These are phyloP conservation scores for Catharus ustulatus DNA, from an alignment of 2,797 vertebrate genomes.

Conservation along the genomic window DNA sequence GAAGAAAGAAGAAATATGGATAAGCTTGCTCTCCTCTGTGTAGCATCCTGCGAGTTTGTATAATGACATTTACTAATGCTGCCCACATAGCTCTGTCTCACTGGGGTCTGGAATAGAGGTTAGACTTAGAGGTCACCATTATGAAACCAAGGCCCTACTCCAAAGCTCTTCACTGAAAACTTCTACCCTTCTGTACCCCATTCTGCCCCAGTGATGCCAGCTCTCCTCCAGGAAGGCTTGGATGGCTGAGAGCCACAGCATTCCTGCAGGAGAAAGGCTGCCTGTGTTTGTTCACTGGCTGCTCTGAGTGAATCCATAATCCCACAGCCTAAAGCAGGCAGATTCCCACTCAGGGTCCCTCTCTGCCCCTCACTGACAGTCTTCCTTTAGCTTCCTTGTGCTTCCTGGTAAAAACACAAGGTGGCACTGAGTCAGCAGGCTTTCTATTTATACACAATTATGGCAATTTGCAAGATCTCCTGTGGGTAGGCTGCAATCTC, in stretches of 20 bases:
- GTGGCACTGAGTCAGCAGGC: conserved; percentile 63
- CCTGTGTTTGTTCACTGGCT: background rate
- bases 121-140: background rate
- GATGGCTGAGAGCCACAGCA: background rate
- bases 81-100: conserved; percentile 14
- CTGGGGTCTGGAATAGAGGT: background rate
- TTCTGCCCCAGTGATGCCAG: background rate
- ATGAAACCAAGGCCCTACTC: background rate
- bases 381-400: conserved; percentile 20
- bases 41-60: background rate
- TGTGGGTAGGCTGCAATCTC: background rate
- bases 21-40: background rate
- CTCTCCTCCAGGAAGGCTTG: background rate
- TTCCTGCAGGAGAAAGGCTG: background rate
- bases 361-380: background rate
- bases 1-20: background rate
- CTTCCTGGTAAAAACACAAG: conserved; percentile 57
- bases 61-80: conserved; percentile 25
- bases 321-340: background rate
- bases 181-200: background rate
- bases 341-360: background rate
- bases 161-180: background rate
- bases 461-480: background rate
- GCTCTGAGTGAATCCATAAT: background rate
- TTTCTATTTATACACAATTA: conserved; percentile 10